Evolutionary conservation across 1,140 invertebrate genomes (phyloP), one percentile per base, ranked within the genome.

Genomic region (Zaprionus ghesquierei): DNA sequence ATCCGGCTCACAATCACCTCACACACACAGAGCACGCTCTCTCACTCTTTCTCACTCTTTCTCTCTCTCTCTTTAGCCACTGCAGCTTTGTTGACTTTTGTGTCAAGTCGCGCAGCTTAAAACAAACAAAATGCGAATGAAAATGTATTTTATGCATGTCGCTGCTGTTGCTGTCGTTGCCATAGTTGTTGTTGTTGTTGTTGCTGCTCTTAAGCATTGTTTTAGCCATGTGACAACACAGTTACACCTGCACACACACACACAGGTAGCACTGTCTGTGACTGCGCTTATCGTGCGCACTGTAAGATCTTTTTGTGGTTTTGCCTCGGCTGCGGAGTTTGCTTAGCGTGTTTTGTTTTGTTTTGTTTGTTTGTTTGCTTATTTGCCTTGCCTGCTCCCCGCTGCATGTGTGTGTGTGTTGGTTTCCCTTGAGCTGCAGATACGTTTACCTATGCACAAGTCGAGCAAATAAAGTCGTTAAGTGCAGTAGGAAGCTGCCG

Each of bases 111-210:
- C 75, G 78, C 82, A 86, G 81, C 81, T 86, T 81, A 86, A 87
- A 89, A 64, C 84, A 87, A 86, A 89, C 81, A 89, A 89, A 86
- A 87, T 86, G 84, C 69, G 79, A 79, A 82, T 82, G 84, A 87
- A 87, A 87, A 77, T 87, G 79, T 89, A 89, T 89, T 79, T 89
- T 79, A 87, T 85, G 81, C 81, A 85, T 82, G 82, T 77, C 73
- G 79, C 75, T 75, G 81, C 75, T 76, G 65, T 54, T n/a, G n/a
- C 5, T 38, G 35, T n/a, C 5, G 82, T 73, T 73, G 75, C 75
- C 64, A 75, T 55, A 69, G n/a, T 2, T 41, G 35, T 6, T 74
- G 59, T 46, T 58, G 5, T 6, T 69, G 79, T 53, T 79, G 76
- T 64, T 79, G 72, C 56, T 70, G 69, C 33, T 69, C 56, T 78